Base-by-base conservation (phyloP, 2,797 vertebrate genomes). In the Oreonectes daqikongensis region DNA sequence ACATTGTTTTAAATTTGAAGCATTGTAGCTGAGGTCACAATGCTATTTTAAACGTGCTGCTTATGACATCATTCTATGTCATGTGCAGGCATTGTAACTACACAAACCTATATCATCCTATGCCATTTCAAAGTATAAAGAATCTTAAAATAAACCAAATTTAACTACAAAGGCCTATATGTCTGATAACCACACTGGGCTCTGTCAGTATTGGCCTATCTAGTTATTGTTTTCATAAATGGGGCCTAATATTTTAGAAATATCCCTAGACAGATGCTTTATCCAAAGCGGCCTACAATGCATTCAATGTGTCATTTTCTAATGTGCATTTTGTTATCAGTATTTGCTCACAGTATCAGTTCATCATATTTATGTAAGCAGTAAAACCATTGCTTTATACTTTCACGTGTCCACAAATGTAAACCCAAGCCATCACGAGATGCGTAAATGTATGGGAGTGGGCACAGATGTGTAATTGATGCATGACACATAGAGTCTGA, bases 381-480 rank as follows among this genome's bases (percentile, higher is more conserved):
- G 18, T 22, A 22, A n/a, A 22, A 26, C 10, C 18, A 26, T 64
- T n/a, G 30, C 22, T n/a, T 9, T 52, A 17, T 52, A 17, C 44
- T 4, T 35, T 15, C 26, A 78, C 32, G 11, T 53, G 48, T 32
- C 18, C 30, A n/a, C n/a, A n/a, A n/a, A n/a, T n/a, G n/a, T n/a
- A 64, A 26, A 64, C 28, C 42, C 17, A 59, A 59, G 70, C 30
- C 72, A 28, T 1, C n/a, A n/a, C n/a, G 0, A 46, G 8, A 68
- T 69, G 55, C 38, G 40, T 32, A 55, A 75, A 88, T 86, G 83
- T 88, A 85, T 83, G 85, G 86, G 66, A 59, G 35, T 32, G 75
- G 46, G 18, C 84, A 83, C 85, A 87, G 88, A 65, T 46, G 22
- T 89, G 85, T 89, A 89, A 90, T 91, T 90, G 91, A 91, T 88